A percentile compares a stretch with the other conserved stretches of the same genome.
Evolutionary conservation across 2,888 invertebrate species (phyloP).

Genomic region (Cataglyphis rosenhaueri): DNA sequence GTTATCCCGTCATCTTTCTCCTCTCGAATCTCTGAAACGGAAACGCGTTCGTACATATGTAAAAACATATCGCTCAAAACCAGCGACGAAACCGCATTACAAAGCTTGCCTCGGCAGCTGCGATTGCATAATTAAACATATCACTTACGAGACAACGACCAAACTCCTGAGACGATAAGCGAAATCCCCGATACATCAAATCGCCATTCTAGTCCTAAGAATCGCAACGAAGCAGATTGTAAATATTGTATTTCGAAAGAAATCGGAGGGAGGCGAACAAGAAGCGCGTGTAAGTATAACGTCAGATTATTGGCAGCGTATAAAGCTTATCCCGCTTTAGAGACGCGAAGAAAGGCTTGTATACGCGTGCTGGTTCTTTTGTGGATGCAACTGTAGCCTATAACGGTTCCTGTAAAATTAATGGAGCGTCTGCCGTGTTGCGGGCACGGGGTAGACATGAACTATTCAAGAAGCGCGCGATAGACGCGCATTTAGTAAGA

Average conservation of each 20-base stretch:
- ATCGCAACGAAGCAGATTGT: not conserved
- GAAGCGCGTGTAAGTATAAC: not conserved
- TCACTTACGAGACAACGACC: slow-evolving; percentile 11
- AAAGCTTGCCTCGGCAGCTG: not conserved
- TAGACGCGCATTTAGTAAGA: slow-evolving; percentile 72
- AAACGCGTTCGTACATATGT: not conserved
- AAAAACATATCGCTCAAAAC: not conserved
- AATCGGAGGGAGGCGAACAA: not conserved
- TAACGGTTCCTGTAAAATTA: slow-evolving; percentile 72
- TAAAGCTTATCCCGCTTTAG: slow-evolving; percentile 30
- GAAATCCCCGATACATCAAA: not conserved
- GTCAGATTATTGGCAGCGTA: slow-evolving; percentile 4
- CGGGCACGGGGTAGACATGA: slow-evolving; percentile 67
- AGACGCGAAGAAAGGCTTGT: slow-evolving; percentile 48
- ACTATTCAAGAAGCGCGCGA: slow-evolving; percentile 77
- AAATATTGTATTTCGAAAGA: not conserved
- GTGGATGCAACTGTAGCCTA: slow-evolving; percentile 59
- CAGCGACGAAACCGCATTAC: not conserved
- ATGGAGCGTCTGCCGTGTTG: slow-evolving; percentile 64
- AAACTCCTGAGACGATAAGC: not conserved
- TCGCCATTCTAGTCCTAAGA: not conserved
- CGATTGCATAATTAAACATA: slow-evolving; percentile 38
- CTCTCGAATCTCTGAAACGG: not conserved
- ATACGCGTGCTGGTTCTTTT: slow-evolving; percentile 32
- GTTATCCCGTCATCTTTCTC: slow-evolving; percentile 40